Evolutionary conservation across 2,888 invertebrate genomes (phyloP), one percentile per base, ranked within the genome.

Genomic region (Suillia variegata): DNA sequence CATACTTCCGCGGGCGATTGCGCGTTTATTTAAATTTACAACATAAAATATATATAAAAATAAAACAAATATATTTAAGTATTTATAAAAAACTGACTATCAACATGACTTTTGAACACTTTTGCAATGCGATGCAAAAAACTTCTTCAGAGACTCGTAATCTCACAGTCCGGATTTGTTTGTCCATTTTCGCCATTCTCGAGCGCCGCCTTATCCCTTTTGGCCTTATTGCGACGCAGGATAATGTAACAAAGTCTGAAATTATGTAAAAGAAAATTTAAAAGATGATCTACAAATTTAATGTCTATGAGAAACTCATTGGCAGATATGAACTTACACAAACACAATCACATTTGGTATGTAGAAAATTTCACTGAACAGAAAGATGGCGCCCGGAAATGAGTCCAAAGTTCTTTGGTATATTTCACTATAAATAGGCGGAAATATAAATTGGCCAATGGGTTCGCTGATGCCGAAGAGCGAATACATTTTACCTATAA

Each of bases 381-480:
- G 55, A 58, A 76, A 82, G 55, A 82, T 78, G 2, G 82, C 81
- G 1, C 82, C 81, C 1, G 80, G 78, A 61, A 82, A 82, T 5
- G 66, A 59, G n/a, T 79, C 76, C 2, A 82, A 70, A 0, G 79
- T 77, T 13, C 63, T 65, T 12, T 71, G 64, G 58, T 82, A 82
- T 10, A 82, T 73, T 10, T 67, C 66, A 62, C 80, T 79, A 54
- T 75, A 82, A n/a, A 82, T 66, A 21, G 79, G 74, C 17, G 81
- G 77, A 51, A 82, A 81, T 4, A 82, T 73, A 51, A 82, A 78
- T 55, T 77, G 75, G 3, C 72, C 78, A 52, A 81, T 70, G 1
- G 80, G 81, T 52, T 82, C 81, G 18, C 78, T 77, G 8, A 82
- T 76, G n/a, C 81, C 80, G 51, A 82, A 77, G 6, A 82, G 75